Percentiles rank a stretch among this genome's conserved stretches.
Evolutionary conservation across 2,888 invertebrate genomes (phyloP).

Genomic region (Mythimna ferrago): DNA sequence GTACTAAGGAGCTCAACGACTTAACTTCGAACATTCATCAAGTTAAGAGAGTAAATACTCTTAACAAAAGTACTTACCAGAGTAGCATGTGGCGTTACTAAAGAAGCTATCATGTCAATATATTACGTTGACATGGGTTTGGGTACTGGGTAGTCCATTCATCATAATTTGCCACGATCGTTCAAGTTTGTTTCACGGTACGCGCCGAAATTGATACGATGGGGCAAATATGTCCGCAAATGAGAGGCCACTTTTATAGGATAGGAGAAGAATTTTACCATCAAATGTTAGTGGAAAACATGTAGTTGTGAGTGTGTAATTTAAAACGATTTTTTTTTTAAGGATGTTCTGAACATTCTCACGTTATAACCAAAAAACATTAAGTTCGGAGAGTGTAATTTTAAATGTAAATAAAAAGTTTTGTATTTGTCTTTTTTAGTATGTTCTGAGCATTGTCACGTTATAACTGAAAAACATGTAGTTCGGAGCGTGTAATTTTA

Average conservation of each 20-base stretch:
- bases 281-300: not conserved
- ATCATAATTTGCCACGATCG: constrained; percentile 77
- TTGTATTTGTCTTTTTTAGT: no score
- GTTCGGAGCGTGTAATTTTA: no score
- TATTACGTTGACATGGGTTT: constrained; percentile 66
- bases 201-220: constrained; percentile 57
- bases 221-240: constrained; percentile 35
- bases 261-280: not conserved
- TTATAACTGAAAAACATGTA: no score
- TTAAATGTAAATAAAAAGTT: no score
- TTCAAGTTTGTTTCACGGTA: constrained; percentile 67
- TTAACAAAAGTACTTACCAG: constrained; percentile 38
- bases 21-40: constrained; percentile 18
- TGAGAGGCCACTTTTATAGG: constrained; percentile 27
- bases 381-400: no score
- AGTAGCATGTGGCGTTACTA: constrained; percentile 54
- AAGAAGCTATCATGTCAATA: constrained; percentile 67
- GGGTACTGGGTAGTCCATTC: constrained; percentile 68
- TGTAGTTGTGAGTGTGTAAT: not conserved
- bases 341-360: no score
- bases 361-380: no score
- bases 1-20: constrained; percentile 1
- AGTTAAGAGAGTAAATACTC: not conserved
- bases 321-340: no score
- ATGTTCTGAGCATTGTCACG: no score